Conservation (phyloP, 2,888 invertebrate species). For the Eumacrocentrus americanus region DNA sequence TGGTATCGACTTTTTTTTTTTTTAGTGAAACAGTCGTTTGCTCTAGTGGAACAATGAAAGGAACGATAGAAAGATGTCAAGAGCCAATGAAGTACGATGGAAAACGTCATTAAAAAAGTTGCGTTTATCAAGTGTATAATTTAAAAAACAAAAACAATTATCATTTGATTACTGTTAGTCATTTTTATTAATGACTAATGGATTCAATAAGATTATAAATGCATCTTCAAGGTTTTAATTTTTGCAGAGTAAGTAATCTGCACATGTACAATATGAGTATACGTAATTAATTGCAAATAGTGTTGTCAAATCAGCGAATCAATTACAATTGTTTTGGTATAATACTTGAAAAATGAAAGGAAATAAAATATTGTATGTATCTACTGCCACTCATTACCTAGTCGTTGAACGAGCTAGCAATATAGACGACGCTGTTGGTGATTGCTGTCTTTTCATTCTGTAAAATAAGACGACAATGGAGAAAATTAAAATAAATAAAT, state of each 20-base stretch:
- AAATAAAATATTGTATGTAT: neutral
- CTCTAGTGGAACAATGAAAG: constrained; percentile 3
- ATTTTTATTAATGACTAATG: neutral
- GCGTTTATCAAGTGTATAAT: neutral
- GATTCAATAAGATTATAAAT: too few relatives aligned
- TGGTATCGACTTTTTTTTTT: constrained; percentile 11
- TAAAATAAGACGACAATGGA: too few relatives aligned
- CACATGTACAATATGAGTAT: too few relatives aligned
- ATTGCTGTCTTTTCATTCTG: too few relatives aligned
- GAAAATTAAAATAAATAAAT: neutral
- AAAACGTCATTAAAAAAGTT: neutral
- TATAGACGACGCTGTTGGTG: neutral
- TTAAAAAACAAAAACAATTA: too few relatives aligned
- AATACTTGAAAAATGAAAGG: neutral
- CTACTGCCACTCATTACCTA: neutral
- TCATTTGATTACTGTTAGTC: neutral
- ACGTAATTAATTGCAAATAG: too few relatives aligned
- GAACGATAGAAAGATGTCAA: neutral
- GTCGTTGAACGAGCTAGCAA: neutral
- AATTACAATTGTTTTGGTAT: too few relatives aligned
- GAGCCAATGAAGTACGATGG: neutral
- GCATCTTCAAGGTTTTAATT: too few relatives aligned
- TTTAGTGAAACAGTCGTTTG: neutral
- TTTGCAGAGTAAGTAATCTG: too few relatives aligned
- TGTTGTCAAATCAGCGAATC: neutral